phyloP scores from a whole-genome alignment of 2,797 vertebrate species.

The Thamnophis elegans region DNA sequence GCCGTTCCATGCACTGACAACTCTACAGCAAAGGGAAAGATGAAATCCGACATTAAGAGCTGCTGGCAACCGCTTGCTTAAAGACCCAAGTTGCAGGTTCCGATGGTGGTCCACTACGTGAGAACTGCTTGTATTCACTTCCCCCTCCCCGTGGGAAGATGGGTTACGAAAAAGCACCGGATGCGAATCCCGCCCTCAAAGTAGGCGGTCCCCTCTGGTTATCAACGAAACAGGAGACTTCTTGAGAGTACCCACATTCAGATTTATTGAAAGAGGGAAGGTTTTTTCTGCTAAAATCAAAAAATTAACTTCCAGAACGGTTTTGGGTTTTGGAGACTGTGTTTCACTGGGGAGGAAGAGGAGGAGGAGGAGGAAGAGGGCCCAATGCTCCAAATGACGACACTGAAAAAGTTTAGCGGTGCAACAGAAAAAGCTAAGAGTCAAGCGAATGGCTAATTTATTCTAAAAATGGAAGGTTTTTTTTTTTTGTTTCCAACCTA shows the following conservation, averaged over 20 bases:
- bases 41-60: rapidly evolving
- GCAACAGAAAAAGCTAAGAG: slow-evolving; percentile 44
- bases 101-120: not conserved
- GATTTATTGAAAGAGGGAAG: not conserved
- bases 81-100: not conserved
- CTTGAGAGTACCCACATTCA: not conserved
- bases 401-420: slow-evolving; percentile 29
- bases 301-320: not conserved
- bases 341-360: not conserved
- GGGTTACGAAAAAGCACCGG: too few species aligned
- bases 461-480: slow-evolving; percentile 62
- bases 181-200: not conserved
- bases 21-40: not conserved
- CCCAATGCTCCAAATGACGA: slow-evolving; percentile 5
- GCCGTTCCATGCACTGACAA: not conserved
- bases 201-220: not conserved
- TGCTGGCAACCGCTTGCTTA: not conserved
- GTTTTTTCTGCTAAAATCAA: not conserved
- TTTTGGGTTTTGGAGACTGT: not conserved
- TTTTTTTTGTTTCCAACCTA: slow-evolving; percentile 49
- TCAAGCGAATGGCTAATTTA: slow-evolving; percentile 66
- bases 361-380: not conserved
- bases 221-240: not conserved
- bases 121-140: not conserved
- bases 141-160: too few species aligned